Base-by-base conservation (phyloP, 2,888 invertebrate genomes). In the Acrobasis repandana region DNA sequence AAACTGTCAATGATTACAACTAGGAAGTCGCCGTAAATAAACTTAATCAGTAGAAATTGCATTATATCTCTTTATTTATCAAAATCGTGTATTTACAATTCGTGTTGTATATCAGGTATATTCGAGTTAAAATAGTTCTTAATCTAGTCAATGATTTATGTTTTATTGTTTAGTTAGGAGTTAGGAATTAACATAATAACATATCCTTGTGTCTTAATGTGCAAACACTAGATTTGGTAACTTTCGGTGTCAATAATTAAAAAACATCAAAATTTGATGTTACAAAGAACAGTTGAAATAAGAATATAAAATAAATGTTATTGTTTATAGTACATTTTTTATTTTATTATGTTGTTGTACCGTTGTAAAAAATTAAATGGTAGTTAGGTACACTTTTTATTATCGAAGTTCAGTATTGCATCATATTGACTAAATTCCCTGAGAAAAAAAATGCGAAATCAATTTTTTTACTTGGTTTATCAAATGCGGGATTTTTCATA, bases 181-280 rank as follows among this genome's bases (percentile, higher is more conserved):
- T 50, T 50, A 50, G 28, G 28, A 50, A 28, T 50, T 14, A 50
- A 11, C 36, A 34, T 6, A 34, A 34, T 34, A 34, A 34, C 9
- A 38, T 38, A 38, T 11, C n/a, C 4, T 43, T 14, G 68, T 61
- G 65, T 64, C 65, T 69, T 73, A 64, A 63, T 63, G n/a, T 73
- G 73, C 60, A 70, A 74, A 64, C 69, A 85, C 84, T 83, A 82
- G 79, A 75, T 78, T 79, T 85, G 89, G 88, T 89, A 88, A 88
- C 88, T 85, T 70, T 47, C 20, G 10, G 60, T 58, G 60, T 59
- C 15, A 52, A 33, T 43, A 15, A 20, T 43, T 3, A 18, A 16
- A 48, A 48, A 18, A 48, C 4, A 49, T 11, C n/a, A n/a, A n/a
- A n/a, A n/a, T n/a, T n/a, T n/a, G n/a, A n/a, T 49, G 9, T 20